Percentiles rank a stretch among this genome's conserved stretches.
Evolutionary conservation across 2,888 invertebrate species (phyloP).

Genomic region (Chrysolina americana): DNA sequence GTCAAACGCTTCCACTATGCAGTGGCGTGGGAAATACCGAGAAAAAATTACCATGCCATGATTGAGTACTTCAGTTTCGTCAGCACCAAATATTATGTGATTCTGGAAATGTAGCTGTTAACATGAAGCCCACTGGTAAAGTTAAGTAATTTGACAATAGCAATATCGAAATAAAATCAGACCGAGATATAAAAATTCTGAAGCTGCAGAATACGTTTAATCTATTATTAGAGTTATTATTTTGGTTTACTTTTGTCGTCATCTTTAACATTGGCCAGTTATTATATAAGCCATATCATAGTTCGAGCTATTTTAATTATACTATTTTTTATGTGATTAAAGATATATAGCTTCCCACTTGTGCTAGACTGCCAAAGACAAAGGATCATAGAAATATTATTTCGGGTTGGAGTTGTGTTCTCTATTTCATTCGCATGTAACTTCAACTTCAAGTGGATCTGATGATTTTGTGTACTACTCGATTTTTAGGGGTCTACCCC

Average conservation of each 20-base stretch:
- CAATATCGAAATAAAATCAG: conserved; percentile 42
- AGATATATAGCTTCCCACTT: conserved; percentile 34
- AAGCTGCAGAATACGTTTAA: conserved; percentile 32
- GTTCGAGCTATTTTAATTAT: conserved; percentile 48
- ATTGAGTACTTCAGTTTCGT: too few species aligned
- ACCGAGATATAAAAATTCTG: conserved; percentile 38
- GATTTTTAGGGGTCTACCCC: too few species aligned
- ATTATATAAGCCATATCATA: conserved; percentile 27
- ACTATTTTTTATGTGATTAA: conserved; percentile 38
- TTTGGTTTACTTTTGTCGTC: conserved; percentile 50
- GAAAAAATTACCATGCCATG: too few species aligned
- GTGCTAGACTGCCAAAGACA: conserved; percentile 17
- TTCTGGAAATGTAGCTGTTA: too few species aligned
- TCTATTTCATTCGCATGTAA: not conserved
- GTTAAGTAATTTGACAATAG: conserved; percentile 17
- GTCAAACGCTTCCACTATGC: too few species aligned
- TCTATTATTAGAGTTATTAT: conserved; percentile 49
- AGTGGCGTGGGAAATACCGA: too few species aligned
- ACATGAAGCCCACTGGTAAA: too few species aligned
- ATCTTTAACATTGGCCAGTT: conserved; percentile 45
- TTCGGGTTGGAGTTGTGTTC: not conserved
- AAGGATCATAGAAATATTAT: conserved; percentile 11
- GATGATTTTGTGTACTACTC: too few species aligned
- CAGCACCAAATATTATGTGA: too few species aligned
- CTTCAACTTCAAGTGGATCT: too few species aligned